phyloP scores from a whole-genome alignment of 2,797 vertebrate genomes.

The Acanthornis magna region DNA sequence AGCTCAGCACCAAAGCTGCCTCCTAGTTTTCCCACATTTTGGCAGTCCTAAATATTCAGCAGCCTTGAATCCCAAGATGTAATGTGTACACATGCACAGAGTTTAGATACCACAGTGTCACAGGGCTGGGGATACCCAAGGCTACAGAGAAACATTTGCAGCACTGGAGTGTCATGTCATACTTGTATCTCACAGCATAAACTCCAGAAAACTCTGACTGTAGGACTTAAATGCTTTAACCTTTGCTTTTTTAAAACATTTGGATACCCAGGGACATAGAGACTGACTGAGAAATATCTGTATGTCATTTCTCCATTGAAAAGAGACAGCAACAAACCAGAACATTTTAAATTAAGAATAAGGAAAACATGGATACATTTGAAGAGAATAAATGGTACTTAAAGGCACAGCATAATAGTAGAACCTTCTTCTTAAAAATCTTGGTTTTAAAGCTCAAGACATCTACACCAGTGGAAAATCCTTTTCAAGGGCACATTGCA shows the following conservation, averaged over 20 bases:
- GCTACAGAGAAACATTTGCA: neutral
- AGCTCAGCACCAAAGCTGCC: neutral
- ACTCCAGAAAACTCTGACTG: neutral
- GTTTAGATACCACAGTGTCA: neutral
- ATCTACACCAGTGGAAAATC: neutral
- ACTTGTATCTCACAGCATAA: neutral
- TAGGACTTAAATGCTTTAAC: slow-evolving; percentile 9
- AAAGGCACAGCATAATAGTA: neutral
- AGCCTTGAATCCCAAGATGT: neutral
- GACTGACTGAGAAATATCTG: neutral
- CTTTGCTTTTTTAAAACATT: neutral
- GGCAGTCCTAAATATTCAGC: neutral
- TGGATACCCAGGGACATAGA: neutral
- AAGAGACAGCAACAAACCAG: neutral
- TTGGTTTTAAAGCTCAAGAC: neutral
- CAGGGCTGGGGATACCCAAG: neutral
- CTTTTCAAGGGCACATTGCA: neutral
- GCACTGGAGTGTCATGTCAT: neutral
- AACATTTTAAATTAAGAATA: neutral
- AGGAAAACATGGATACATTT: neutral
- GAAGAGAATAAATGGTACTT: neutral
- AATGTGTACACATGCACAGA: neutral
- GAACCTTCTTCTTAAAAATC: neutral
- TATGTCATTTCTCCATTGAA: neutral
- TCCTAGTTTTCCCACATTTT: neutral